These are phyloP conservation scores for Oreohelix idahoensis DNA, from an alignment of 1,140 invertebrate species.

Conservation along the genomic window DNA sequence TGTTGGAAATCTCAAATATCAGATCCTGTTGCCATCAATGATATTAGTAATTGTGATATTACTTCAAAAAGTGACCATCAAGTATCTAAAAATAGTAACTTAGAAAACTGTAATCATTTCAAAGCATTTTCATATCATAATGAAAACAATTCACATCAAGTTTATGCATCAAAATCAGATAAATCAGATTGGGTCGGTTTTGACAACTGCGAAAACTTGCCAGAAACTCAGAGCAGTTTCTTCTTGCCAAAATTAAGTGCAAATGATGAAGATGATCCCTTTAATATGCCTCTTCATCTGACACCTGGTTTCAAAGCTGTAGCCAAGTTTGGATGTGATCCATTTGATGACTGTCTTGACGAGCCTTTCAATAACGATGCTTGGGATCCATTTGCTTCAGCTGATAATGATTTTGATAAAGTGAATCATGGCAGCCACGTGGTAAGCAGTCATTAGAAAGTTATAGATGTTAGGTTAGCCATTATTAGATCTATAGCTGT, in stretches of 20 bases:
- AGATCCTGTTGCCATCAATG: too few species aligned
- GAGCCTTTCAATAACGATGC: neutral
- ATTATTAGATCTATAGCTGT: too few species aligned
- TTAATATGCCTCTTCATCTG: constrained; percentile 34
- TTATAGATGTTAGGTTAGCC: too few species aligned
- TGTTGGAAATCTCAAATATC: too few species aligned
- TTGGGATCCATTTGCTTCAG: constrained; percentile 26
- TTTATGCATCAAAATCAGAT: too few species aligned
- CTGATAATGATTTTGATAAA: neutral
- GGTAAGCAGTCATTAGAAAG: neutral
- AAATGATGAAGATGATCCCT: constrained; percentile 33
- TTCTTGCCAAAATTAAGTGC: neutral
- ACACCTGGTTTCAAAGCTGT: constrained; percentile 28
- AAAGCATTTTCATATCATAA: neutral
- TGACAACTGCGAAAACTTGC: neutral
- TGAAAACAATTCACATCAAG: neutral
- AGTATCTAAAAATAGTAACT: neutral
- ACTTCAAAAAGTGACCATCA: neutral
- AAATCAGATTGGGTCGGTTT: constrained; percentile 8
- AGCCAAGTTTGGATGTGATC: constrained; percentile 34
- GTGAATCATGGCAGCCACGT: neutral
- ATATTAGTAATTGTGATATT: neutral
- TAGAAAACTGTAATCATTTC: constrained; percentile 1
- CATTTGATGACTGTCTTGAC: constrained; percentile 22
- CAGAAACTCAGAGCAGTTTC: neutral